These are phyloP conservation scores for Synergus japonicus DNA, from an alignment of 2,888 invertebrate species.

Conservation along the genomic window DNA sequence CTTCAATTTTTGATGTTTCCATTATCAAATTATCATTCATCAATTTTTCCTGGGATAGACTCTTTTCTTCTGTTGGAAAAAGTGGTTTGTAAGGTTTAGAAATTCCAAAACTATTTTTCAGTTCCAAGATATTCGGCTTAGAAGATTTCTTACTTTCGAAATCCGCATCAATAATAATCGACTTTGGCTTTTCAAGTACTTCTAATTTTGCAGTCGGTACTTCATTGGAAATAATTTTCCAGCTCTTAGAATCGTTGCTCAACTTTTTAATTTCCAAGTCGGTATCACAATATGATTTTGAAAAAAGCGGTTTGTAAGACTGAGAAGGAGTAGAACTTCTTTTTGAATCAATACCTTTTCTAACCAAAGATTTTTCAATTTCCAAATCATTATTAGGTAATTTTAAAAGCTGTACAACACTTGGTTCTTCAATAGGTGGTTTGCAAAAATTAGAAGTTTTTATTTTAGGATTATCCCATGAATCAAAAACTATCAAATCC, in stretches of 20 bases:
- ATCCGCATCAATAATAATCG: neutral
- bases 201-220: neutral
- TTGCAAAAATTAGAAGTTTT: neutral
- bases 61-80: neutral
- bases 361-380: neutral
- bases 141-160: neutral
- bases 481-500: constrained; percentile 1
- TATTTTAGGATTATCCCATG: neutral
- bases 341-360: neutral
- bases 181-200: too few species aligned
- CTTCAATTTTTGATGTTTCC: neutral
- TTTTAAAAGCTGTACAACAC: neutral
- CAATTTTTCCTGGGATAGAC: neutral
- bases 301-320: neutral
- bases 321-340: neutral
- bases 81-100: neutral
- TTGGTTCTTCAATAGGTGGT: neutral
- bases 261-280: neutral
- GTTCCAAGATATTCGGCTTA: neutral
- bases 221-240: neutral
- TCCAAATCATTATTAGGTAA: neutral
- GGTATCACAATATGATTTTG: neutral
- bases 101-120: neutral
- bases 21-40: neutral
- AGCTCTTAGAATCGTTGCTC: neutral